Percentiles rank a stretch among this genome's conserved stretches.
These are phyloP conservation scores for Drosophila bipectinata DNA, from an alignment of 1,140 invertebrate species.

Conservation along the genomic window DNA sequence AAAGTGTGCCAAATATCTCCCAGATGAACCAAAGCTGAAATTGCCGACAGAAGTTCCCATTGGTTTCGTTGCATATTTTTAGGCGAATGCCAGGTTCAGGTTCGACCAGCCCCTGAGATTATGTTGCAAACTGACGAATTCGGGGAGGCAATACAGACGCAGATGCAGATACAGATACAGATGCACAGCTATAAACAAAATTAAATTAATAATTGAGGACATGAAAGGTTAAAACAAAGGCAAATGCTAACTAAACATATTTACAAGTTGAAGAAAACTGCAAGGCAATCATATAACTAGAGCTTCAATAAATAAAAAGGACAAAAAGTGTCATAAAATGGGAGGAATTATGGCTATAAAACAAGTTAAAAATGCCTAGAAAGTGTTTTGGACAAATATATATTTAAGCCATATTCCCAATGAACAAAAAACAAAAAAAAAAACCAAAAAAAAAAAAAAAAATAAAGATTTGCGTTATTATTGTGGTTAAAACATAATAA, in stretches of 20 bases:
- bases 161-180: conserved; percentile 1
- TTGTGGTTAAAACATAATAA: conserved; percentile 55
- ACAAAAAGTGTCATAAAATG: conserved; percentile 57
- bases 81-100: conserved; percentile 35
- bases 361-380: conserved; percentile 52
- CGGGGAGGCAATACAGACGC: conserved; percentile 13
- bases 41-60: conserved; percentile 30
- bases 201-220: conserved; percentile 27
- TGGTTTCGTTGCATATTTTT: conserved; percentile 50
- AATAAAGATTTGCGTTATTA: conserved; percentile 64
- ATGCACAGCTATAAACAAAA: conserved; percentile 9
- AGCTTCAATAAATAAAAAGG: conserved; percentile 76
- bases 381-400: conserved; percentile 76
- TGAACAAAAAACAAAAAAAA: conserved; percentile 13
- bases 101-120: conserved; percentile 33
- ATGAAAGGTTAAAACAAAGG: conserved; percentile 41
- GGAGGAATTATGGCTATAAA: conserved; percentile 48
- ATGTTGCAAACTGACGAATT: conserved; percentile 27
- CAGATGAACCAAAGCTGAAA: conserved; percentile 35
- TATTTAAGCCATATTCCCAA: conserved; percentile 60
- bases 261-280: conserved; percentile 71
- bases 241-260: conserved; percentile 46
- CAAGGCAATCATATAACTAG: conserved; percentile 84
- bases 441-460: background rate
- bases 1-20: conserved; percentile 39